A percentile compares a stretch with the other conserved stretches of the same genome.
These are phyloP conservation scores for Ormyrus nitidulus DNA, from an alignment of 2,888 invertebrate species.

Conservation along the genomic window DNA sequence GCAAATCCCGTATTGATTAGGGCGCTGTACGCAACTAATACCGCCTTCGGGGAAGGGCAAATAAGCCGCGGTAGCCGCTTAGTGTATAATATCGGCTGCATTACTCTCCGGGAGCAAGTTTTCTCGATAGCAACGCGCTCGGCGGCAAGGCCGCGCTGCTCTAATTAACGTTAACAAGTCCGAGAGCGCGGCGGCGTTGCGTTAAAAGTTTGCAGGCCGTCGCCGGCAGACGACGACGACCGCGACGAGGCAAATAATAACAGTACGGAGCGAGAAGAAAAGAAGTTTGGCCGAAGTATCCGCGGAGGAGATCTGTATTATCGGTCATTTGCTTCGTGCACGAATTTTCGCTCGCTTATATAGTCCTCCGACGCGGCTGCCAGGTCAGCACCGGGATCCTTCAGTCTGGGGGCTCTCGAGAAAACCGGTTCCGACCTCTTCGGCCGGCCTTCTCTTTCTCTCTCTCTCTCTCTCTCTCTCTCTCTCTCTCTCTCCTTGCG, in stretches of 20 bases:
- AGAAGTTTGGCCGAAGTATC: background rate
- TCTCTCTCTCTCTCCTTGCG: constrained; percentile 29
- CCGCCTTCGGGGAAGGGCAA: too few relatives aligned
- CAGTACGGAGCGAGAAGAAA: background rate
- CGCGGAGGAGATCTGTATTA: constrained; percentile 19
- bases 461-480: constrained; percentile 37
- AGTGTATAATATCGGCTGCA: background rate
- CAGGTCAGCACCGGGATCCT: constrained; percentile 23
- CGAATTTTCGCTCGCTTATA: constrained; percentile 35
- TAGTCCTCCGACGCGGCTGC: background rate
- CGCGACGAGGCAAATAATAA: background rate
- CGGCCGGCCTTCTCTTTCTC: constrained; percentile 46
- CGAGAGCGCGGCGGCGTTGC: background rate
- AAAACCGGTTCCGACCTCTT: background rate
- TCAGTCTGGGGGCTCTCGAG: constrained; percentile 1
- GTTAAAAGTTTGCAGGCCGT: background rate
- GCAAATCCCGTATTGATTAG: too few relatives aligned
- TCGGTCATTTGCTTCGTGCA: constrained; percentile 25
- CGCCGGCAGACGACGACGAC: background rate
- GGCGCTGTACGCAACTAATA: too few relatives aligned
- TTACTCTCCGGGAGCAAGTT: background rate
- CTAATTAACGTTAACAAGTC: constrained; percentile 39
- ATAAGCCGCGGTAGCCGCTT: too few relatives aligned
- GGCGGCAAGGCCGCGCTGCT: background rate
- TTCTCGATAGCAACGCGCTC: background rate